These are phyloP conservation scores for Sanderia malayensis DNA, from an alignment of 30 jellyfish, hydroid and myxozoan species.

Conservation along the genomic window DNA sequence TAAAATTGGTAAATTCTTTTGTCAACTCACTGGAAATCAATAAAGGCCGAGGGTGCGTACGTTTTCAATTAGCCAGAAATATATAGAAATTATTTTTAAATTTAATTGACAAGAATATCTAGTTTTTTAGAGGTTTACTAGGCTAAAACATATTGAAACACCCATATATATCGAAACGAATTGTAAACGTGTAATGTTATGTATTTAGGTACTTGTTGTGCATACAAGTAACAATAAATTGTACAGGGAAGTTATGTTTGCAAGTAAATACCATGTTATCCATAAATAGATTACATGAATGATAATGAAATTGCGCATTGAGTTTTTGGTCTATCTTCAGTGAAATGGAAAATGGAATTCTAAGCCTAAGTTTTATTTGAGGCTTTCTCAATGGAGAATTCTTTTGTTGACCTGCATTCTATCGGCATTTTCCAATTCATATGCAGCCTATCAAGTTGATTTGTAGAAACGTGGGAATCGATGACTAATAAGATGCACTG, in stretches of 20 bases:
- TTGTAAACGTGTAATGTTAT: slow-evolving; percentile 1
- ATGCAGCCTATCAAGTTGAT: too few species aligned
- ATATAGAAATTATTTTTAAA: slow-evolving; percentile 51
- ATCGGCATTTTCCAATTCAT: too few species aligned
- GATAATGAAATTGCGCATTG: not conserved
- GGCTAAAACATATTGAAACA: slow-evolving; percentile 4
- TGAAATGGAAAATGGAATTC: too few species aligned
- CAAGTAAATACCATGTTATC: not conserved
- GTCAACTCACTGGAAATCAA: too few species aligned
- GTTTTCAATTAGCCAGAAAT: slow-evolving; percentile 13
- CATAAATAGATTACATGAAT: not conserved
- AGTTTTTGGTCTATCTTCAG: too few species aligned
- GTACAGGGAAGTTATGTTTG: slow-evolving; percentile 33
- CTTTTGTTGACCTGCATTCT: too few species aligned
- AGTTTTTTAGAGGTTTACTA: slow-evolving; percentile 49
- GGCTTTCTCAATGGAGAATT: too few species aligned
- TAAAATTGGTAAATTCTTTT: too few species aligned
- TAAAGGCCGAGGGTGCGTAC: too few species aligned
- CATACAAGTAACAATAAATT: not conserved
- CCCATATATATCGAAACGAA: not conserved
- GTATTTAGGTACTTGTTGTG: slow-evolving; percentile 21
- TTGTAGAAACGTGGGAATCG: too few species aligned
- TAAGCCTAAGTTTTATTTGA: too few species aligned
- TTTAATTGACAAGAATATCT: slow-evolving; percentile 38
- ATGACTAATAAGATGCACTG: too few species aligned